Evolutionary conservation across 2,888 invertebrate species (phyloP).

Genomic region (Luperina testacea): DNA sequence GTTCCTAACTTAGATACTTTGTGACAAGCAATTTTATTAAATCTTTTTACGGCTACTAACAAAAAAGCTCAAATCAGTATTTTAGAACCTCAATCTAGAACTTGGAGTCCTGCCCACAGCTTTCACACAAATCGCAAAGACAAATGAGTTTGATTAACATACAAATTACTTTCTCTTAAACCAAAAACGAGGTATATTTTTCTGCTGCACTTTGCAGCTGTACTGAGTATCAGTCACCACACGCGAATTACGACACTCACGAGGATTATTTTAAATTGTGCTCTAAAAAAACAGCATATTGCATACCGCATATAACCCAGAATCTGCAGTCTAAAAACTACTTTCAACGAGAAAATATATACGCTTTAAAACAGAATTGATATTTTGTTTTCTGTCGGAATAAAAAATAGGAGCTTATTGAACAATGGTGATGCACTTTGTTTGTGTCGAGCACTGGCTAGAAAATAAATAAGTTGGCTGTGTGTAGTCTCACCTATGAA

Average conservation of each 20-base stretch:
- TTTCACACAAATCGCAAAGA: slow-evolving; percentile 17
- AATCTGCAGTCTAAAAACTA: slow-evolving; percentile 24
- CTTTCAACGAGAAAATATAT: slow-evolving; percentile 26
- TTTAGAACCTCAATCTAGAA: slow-evolving; percentile 12
- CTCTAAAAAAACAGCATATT: slow-evolving; percentile 30
- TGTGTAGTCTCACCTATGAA: neutral
- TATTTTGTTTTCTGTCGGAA: slow-evolving; percentile 9
- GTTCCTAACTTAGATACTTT: neutral
- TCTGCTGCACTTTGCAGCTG: slow-evolving; percentile 18
- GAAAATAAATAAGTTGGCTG: slow-evolving; percentile 9
- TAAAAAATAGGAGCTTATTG: slow-evolving; percentile 28
- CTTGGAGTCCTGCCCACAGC: slow-evolving; percentile 38
- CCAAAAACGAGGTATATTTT: slow-evolving; percentile 35
- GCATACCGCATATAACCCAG: slow-evolving; percentile 13
- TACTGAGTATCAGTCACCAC: slow-evolving; percentile 40
- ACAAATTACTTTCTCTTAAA: slow-evolving; percentile 43
- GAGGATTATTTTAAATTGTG: slow-evolving; percentile 39
- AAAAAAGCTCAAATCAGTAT: neutral
- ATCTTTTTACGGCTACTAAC: neutral
- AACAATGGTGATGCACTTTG: slow-evolving; percentile 22
- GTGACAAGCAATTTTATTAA: neutral
- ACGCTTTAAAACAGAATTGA: slow-evolving; percentile 34
- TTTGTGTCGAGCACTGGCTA: slow-evolving; percentile 7
- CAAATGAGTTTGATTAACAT: slow-evolving; percentile 48
- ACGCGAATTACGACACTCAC: slow-evolving; percentile 33